Evolutionary conservation across 1,140 invertebrate species (phyloP).

Genomic region (Papilio aristodemus): DNA sequence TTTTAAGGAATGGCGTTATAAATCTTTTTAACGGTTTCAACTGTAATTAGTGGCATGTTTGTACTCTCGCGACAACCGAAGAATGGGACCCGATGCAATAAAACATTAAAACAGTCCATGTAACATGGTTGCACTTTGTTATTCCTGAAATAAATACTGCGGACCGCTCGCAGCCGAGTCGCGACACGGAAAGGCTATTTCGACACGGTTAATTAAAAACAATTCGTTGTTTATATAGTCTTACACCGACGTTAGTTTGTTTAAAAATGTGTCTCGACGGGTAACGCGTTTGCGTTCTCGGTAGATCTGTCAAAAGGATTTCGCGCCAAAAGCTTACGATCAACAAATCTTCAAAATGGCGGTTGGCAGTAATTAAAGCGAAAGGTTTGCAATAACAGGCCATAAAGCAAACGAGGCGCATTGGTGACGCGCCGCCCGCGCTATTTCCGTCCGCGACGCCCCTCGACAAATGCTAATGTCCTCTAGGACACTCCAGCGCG

Average conservation of each 20-base stretch:
- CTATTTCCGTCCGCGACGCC: conserved; percentile 71
- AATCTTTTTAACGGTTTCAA: conserved; percentile 69
- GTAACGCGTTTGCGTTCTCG: conserved; percentile 36
- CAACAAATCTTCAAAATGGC: conserved; percentile 72
- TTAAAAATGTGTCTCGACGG: conserved; percentile 23
- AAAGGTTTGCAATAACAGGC: conserved; percentile 66
- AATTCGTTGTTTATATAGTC: conserved; percentile 34
- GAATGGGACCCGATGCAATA: conserved; percentile 66
- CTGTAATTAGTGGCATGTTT: conserved; percentile 69
- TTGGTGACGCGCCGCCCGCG: conserved; percentile 65
- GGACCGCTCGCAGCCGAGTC: conserved; percentile 50
- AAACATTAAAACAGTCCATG: conserved; percentile 67
- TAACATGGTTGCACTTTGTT: conserved; percentile 62
- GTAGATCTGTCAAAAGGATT: conserved; percentile 56
- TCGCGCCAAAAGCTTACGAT: conserved; percentile 68
- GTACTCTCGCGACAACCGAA: conserved; percentile 54
- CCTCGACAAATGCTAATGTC: conserved; percentile 77
- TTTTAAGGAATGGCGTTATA: conserved; percentile 64
- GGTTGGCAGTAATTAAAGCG: conserved; percentile 66
- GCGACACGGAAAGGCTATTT: conserved; percentile 60
- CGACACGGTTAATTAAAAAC: conserved; percentile 57
- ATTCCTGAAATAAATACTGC: conserved; percentile 61
- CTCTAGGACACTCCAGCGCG: conserved; percentile 64
- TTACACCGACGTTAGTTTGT: neutral
- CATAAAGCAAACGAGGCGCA: conserved; percentile 66